Evolutionary conservation across 2,888 invertebrate species (phyloP), one percentile per base, ranked within the genome.

Genomic region (Hermaeophaga mercurialis): DNA sequence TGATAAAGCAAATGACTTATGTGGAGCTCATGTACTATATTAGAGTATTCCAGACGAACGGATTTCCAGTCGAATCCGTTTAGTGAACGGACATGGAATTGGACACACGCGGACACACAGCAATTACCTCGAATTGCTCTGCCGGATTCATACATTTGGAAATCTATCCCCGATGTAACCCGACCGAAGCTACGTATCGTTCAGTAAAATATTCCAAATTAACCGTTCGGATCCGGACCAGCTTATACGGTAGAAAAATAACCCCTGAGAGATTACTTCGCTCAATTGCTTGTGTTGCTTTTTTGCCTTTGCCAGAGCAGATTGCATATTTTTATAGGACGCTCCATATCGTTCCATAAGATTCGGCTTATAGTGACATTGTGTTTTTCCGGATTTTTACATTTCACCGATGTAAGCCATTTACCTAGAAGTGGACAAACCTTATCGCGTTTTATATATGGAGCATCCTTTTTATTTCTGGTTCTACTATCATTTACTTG

Each of bases 71-170:
- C 26, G 50, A 56, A 44, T 48, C 53, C 43, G 48, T 50, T 52
- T 47, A 19, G 47, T 44, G 50, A 56, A 36, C 53, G 46, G 48
- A 57, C 56, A 58, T 62, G 44, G 52, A 43, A 52, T 52, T 52
- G 52, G 34, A 44, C 54, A 56, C 54, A 45, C 38, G 54, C 46
- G 59, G 58, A 57, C 55, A 59, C 53, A 60, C 62, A 54, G 60
- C 66, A 66, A 66, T 66, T 66, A 66, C 61, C 48, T 58, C 47
- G 57, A 59, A 63, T 66, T 63, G 62, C 57, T 53, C 58, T 61
- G 56, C 59, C 54, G 43, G 61, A 57, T 59, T 62, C 63, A 61
- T 63, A 63, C 64, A 60, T 64, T 61, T 61, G 57, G 46, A 56
- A 43, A 52, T 43, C 43, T 44, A 52, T 22, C 43, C 43, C 43